Conservation (phyloP, 1,140 invertebrate species). For the Cepaea nemoralis region DNA sequence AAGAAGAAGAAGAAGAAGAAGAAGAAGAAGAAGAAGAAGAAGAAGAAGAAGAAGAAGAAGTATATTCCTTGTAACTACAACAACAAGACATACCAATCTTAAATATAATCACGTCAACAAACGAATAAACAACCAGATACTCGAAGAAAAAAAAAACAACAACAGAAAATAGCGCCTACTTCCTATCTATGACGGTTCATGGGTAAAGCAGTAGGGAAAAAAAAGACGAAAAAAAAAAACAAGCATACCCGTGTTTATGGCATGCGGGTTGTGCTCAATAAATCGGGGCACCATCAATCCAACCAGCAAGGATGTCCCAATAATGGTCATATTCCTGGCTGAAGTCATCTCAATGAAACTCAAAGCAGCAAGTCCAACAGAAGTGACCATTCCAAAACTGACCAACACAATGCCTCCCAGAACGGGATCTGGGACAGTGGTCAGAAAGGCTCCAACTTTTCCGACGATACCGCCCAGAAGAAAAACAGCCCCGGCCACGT, state of each 20-base stretch:
- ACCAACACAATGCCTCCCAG: conserved; percentile 76
- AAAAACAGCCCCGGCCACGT: conserved; percentile 85
- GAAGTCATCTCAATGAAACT: conserved; percentile 69
- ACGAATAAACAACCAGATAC: too few relatives aligned
- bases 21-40: too few relatives aligned
- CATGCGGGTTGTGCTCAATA: conserved; percentile 75
- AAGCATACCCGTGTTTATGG: conserved; percentile 79
- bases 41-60: too few relatives aligned
- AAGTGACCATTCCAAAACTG: conserved; percentile 71
- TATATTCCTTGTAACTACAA: too few relatives aligned
- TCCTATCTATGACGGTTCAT: too few relatives aligned
- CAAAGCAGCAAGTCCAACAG: conserved; percentile 65
- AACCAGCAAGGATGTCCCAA: conserved; percentile 71
- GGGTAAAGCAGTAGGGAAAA: too few relatives aligned
- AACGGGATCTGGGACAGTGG: conserved; percentile 88
- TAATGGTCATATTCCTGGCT: conserved; percentile 70
- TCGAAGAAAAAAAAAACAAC: too few relatives aligned
- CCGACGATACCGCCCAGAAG: conserved; percentile 78
- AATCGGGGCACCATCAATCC: conserved; percentile 76
- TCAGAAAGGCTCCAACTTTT: conserved; percentile 86
- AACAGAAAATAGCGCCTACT: too few relatives aligned
- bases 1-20: too few relatives aligned
- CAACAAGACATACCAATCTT: too few relatives aligned
- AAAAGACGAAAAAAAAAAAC: too few relatives aligned
- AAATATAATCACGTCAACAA: too few relatives aligned